Conservation (phyloP, 37 sponge, comb jelly and placozoan genomes). For the Trichoplax adhaerens region DNA sequence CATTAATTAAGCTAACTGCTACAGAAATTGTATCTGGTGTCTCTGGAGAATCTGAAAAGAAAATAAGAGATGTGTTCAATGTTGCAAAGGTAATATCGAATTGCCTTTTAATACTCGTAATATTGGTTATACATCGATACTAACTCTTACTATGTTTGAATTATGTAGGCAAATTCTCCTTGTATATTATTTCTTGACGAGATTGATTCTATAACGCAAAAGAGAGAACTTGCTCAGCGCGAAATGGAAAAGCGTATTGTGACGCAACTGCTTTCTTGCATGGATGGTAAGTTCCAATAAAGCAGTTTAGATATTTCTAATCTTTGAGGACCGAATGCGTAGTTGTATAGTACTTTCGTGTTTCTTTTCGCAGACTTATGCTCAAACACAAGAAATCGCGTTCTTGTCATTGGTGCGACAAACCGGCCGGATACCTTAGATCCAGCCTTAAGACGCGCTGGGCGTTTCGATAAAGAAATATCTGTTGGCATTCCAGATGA, state of each 20-base stretch:
- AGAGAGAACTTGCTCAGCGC: slow-evolving; percentile 74
- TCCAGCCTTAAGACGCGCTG: slow-evolving; percentile 78
- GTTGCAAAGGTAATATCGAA: slow-evolving; percentile 30
- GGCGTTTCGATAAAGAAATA: slow-evolving; percentile 84
- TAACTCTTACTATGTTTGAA: not conserved
- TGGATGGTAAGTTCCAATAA: slow-evolving; percentile 47
- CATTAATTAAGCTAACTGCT: slow-evolving; percentile 69
- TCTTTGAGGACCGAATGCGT: not conserved
- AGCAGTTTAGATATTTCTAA: not conserved
- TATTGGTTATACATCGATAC: not conserved
- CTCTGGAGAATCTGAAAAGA: slow-evolving; percentile 86
- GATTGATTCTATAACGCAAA: slow-evolving; percentile 85
- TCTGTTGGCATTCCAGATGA: slow-evolving; percentile 81
- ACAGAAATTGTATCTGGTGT: slow-evolving; percentile 93
- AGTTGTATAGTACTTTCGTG: not conserved
- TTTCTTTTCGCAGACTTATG: too few species aligned
- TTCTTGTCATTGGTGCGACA: slow-evolving; percentile 82
- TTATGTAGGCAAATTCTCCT: slow-evolving; percentile 45
- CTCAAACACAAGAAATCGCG: not conserved
- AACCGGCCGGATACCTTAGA: slow-evolving; percentile 66
- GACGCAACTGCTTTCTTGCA: slow-evolving; percentile 68
- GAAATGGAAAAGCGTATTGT: slow-evolving; percentile 97
- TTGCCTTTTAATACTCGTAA: not conserved
- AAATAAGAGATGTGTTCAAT: slow-evolving; percentile 67
- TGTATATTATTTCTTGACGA: slow-evolving; percentile 91